Evolutionary conservation across 2,888 invertebrate genomes (phyloP).

Genomic region (Xestia c-nigrum): DNA sequence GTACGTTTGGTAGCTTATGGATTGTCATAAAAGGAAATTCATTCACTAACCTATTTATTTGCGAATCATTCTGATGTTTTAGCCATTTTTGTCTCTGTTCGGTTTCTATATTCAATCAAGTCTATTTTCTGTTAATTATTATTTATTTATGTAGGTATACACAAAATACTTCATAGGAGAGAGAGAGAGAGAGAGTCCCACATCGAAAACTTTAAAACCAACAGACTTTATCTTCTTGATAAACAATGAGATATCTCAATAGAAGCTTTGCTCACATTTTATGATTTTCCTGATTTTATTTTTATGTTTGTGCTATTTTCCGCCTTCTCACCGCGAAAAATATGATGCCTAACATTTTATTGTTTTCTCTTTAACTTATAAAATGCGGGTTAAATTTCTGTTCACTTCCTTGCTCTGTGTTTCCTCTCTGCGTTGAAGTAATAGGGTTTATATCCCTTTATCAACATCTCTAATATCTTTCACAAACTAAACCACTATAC

Average conservation of each 20-base stretch:
- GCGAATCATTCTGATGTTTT: background rate
- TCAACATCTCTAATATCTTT: constrained; percentile 5
- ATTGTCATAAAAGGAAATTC: constrained; percentile 7
- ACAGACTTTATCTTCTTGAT: background rate
- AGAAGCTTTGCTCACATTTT: background rate
- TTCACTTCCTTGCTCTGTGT: background rate
- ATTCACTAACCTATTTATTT: background rate
- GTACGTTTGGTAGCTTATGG: background rate
- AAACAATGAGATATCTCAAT: background rate
- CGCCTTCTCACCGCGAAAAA: background rate
- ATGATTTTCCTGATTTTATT: too few relatives aligned
- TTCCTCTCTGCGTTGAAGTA: background rate
- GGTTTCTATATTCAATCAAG: background rate
- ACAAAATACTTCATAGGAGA: too few relatives aligned
- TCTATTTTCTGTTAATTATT: too few relatives aligned
- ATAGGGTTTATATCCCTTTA: background rate
- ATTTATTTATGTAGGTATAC: too few relatives aligned
- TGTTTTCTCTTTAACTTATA: background rate
- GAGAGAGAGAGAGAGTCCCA: too few relatives aligned
- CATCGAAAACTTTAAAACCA: background rate
- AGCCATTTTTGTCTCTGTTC: too few relatives aligned
- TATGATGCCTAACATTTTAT: too few relatives aligned
- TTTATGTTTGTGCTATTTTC: background rate
- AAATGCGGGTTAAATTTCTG: background rate
- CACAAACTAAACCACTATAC: background rate